phyloP scores from a whole-genome alignment of 2,113 vertebrate species.

The Chionodraco myersi region DNA sequence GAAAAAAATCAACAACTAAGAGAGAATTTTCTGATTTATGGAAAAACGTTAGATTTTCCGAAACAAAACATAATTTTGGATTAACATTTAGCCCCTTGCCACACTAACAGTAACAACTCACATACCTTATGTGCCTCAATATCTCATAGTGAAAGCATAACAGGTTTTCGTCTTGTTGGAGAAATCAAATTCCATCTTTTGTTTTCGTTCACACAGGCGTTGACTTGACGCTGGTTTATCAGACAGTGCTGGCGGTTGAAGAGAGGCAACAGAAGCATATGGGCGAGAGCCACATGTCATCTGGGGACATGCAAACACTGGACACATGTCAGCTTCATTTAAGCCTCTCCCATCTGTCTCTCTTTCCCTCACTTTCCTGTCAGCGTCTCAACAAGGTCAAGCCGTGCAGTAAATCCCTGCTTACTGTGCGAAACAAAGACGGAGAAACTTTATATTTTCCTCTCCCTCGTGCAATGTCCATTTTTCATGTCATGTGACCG shows the following conservation, averaged over 20 bases:
- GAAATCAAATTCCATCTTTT: too few species aligned
- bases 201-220: too few species aligned
- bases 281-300: slow-evolving; percentile 55
- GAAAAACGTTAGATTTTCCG: too few species aligned
- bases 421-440: background rate
- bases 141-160: too few species aligned
- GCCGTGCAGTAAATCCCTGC: slow-evolving; percentile 14
- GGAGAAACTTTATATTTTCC: background rate
- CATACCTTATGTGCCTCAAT: too few species aligned
- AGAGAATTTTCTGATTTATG: too few species aligned
- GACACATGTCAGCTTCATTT: slow-evolving; percentile 76
- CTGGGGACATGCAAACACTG: slow-evolving; percentile 66
- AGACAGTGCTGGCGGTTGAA: background rate
- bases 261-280: slow-evolving; percentile 59
- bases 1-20: too few species aligned
- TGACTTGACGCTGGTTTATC: background rate
- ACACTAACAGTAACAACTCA: too few species aligned
- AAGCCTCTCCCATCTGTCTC: slow-evolving; percentile 72
- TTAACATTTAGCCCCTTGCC: too few species aligned
- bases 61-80: too few species aligned
- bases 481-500: background rate
- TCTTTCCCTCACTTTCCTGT: slow-evolving; percentile 34
- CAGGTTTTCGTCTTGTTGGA: too few species aligned
- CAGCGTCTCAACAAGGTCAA: slow-evolving; percentile 58
- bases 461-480: background rate